These are phyloP conservation scores for Apogon talboti DNA, from an alignment of 2,797 vertebrate genomes.

Conservation along the genomic window DNA sequence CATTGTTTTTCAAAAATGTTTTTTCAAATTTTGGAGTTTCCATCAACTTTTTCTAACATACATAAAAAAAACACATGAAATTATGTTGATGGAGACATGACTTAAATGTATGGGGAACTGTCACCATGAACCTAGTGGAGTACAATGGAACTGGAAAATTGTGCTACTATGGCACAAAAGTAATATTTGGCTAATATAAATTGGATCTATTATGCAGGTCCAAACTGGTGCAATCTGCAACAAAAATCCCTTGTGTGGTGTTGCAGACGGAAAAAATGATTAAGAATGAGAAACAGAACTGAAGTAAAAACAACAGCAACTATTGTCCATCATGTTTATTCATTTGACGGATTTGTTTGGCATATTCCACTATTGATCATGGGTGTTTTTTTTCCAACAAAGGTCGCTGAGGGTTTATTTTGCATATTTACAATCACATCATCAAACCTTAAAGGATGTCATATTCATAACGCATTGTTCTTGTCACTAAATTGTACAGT, in stretches of 20 bases:
- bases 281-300: not conserved
- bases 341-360: not conserved
- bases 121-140: no score
- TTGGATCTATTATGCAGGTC: no score
- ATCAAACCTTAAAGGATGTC: not conserved
- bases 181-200: no score
- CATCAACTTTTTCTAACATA: no score
- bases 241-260: not conserved
- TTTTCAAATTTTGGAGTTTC: no score
- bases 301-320: not conserved
- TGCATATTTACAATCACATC: not conserved
- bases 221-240: no score
- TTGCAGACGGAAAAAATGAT: not conserved
- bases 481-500: not conserved
- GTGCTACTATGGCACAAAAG: no score
- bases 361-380: not conserved
- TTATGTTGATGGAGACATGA: no score
- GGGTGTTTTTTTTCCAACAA: slow-evolving; percentile 2
- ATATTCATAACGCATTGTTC: not conserved
- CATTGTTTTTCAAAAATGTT: no score
- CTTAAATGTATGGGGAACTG: no score
- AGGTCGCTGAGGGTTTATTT: not conserved
- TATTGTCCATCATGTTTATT: not conserved
- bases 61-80: no score
- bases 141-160: no score